Base-by-base conservation (phyloP, 30 jellyfish, hydroid and myxozoan species). In the Morbakka virulenta region DNA sequence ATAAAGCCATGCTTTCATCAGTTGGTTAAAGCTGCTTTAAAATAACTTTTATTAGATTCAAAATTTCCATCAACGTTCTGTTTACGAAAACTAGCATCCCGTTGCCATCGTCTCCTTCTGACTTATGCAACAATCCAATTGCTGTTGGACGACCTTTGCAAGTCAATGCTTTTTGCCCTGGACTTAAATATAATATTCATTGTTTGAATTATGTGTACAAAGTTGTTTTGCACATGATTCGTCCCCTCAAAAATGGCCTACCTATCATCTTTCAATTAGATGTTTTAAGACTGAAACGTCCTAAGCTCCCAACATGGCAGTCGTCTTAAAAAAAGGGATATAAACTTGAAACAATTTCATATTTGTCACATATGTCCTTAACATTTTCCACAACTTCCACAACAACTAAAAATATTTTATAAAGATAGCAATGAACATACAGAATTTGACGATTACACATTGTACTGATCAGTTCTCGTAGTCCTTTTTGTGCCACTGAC, bases 21-120 rank as follows among this genome's bases (percentile, higher is more conserved):
- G 75, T 24, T 4, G 75, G 30, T 63, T 63, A 50, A 23, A 63
- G 14, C 62, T 63, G 62, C 62, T 63, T 63, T 9, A 63, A 36
- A 1, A 63, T 28, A 9, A 63, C 30, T 24, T 63, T 28, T 2
- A 63, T 63, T 63, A 50, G 75, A 2, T 27, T 63, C 2, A 63
- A n/a, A 23, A 63, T 28, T 27, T 63, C 62, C 75, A 63, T 63
- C 48, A 63, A 50, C n/a, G n/a, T n/a, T n/a, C n/a, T n/a, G n/a
- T n/a, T n/a, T n/a, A n/a, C n/a, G n/a, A n/a, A n/a, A n/a, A n/a
- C n/a, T n/a, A n/a, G n/a, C n/a, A n/a, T n/a, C n/a, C n/a, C n/a
- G n/a, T n/a, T n/a, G n/a, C n/a, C n/a, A n/a, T n/a, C n/a, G n/a
- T n/a, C n/a, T 2, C 30, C 75, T 63, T 63, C 75, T 28, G 30